phyloP scores from a whole-genome alignment of 2,113 vertebrate species.

The Philantomba maxwellii region DNA sequence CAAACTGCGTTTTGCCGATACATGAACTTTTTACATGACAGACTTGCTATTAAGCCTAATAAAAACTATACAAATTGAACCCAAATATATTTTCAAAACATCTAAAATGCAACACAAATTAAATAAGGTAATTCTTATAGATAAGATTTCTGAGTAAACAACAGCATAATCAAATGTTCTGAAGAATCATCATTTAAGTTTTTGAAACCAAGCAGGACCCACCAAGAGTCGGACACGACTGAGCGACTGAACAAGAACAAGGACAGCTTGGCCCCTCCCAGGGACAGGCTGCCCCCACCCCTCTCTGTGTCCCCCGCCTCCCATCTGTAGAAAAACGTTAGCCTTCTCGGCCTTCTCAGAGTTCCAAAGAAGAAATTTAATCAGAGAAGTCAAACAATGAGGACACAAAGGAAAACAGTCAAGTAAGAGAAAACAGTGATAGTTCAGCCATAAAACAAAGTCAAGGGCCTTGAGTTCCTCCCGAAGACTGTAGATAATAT shows the following conservation, averaged over 20 bases:
- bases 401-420: neutral
- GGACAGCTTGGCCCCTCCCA: neutral
- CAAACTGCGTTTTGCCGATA: neutral
- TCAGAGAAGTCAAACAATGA: neutral
- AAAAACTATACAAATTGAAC: neutral
- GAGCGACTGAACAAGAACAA: neutral
- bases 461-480: neutral
- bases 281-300: neutral
- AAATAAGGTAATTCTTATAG: neutral
- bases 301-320: neutral
- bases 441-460: neutral
- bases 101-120: neutral
- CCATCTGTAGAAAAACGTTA: neutral
- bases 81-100: neutral
- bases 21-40: neutral
- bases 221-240: rapidly evolving
- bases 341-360: neutral
- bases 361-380: neutral
- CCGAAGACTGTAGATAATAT: rapidly evolving
- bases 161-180: neutral
- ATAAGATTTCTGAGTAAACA: neutral
- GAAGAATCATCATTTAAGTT: neutral
- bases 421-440: neutral
- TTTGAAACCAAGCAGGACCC: neutral
- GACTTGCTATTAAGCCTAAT: neutral